Base-by-base conservation (phyloP, 2,888 invertebrate genomes). In the Vesta saturnalis region DNA sequence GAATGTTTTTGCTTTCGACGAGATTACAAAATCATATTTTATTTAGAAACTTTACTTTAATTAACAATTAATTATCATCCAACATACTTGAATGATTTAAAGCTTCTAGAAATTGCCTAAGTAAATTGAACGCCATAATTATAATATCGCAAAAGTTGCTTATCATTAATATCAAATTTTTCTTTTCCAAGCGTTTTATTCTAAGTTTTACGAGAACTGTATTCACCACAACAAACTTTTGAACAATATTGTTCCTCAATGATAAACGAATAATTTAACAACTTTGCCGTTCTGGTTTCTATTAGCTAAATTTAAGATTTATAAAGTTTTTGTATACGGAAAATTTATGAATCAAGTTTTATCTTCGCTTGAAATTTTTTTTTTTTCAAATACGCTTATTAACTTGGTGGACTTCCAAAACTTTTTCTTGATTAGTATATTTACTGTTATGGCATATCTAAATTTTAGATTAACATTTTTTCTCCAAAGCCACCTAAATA, bases 191-290 rank as follows among this genome's bases (percentile, higher is more conserved):
- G 23, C 23, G 3, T 23, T 23, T 8, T 5, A 5, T 23, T 3
- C 39, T 3, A 39, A 39, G 39, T 39, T 39, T 39, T 39, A 39
- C n/a, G n/a, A 39, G 39, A 6, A 39, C 12, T n/a, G 39, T 4
- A 39, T 39, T 39, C 39, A 39, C 2, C 12, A 39, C 39, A 39
- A 8, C 30, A 30, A 39, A 39, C 3, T 39, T 39, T 39, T 39
- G 12, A 39, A n/a, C 39, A 39, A 39, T 39, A 39, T 39, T 39
- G 39, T 39, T 39, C n/a, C n/a, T 39, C 39, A 39, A 39, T 39
- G 39, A 39, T n/a, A 39, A 39, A 39, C 39, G 39, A 39, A 39
- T 39, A 39, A 39, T 39, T 39, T 39, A 39, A 39, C 39, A 39
- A 39, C 39, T 39, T 39, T 39, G 39, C n/a, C 39, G 39, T 6